phyloP scores from a whole-genome alignment of 2,888 invertebrate species.

The Malthinus flaveolus region DNA sequence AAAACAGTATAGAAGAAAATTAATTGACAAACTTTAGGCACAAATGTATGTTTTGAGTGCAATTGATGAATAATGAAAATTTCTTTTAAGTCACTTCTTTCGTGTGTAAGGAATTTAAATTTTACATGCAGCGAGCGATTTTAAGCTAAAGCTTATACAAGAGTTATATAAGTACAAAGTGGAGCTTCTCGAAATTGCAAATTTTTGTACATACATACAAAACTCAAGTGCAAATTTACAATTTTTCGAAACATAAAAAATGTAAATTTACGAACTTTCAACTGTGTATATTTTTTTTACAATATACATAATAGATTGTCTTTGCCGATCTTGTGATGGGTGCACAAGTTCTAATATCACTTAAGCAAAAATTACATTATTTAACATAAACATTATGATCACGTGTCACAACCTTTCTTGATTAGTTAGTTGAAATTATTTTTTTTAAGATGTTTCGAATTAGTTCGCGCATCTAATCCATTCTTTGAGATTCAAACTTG shows the following conservation, averaged over 20 bases:
- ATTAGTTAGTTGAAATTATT: slow-evolving; percentile 43
- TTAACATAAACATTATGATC: slow-evolving; percentile 36
- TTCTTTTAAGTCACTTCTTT: neutral
- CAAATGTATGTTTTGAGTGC: slow-evolving; percentile 1
- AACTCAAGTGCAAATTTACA: too few species aligned
- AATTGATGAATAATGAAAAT: neutral
- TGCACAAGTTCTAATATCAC: slow-evolving; percentile 42
- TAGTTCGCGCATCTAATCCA: slow-evolving; percentile 23
- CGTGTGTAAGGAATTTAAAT: neutral
- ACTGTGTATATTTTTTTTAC: slow-evolving; percentile 12
- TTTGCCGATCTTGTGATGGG: slow-evolving; percentile 42
- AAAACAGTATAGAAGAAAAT: too few species aligned
- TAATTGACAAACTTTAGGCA: slow-evolving; percentile 6
- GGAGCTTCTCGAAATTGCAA: too few species aligned
- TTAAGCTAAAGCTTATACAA: too few species aligned
- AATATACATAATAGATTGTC: slow-evolving; percentile 36
- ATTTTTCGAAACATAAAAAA: slow-evolving; percentile 4
- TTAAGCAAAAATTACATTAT: slow-evolving; percentile 44
- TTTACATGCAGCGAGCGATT: too few species aligned
- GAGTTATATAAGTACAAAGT: too few species aligned
- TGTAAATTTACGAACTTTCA: slow-evolving; percentile 31
- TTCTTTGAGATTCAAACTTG: slow-evolving; percentile 25
- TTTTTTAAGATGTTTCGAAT: slow-evolving; percentile 21
- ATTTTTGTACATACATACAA: too few species aligned
- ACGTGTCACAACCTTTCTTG: slow-evolving; percentile 51